Evolutionary conservation across 1,140 invertebrate genomes (phyloP).

Genomic region (Zelostemma sp.): DNA sequence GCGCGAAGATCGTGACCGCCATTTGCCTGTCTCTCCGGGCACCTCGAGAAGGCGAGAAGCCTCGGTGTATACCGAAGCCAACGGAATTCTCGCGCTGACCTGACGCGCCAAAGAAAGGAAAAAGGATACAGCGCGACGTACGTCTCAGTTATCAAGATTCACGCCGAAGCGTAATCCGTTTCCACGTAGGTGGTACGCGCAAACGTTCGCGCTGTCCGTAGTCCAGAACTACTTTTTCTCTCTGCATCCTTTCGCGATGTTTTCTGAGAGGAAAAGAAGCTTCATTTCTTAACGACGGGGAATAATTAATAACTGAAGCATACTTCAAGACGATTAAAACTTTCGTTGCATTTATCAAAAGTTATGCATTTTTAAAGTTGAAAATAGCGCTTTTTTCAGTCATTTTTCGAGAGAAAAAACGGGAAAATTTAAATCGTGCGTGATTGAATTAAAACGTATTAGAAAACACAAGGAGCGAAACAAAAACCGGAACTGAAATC

Average conservation of each 20-base stretch:
- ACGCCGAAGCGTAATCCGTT: slow-evolving; percentile 46
- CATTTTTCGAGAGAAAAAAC: too few species aligned
- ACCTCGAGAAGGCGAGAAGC: slow-evolving; percentile 42
- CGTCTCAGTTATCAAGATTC: slow-evolving; percentile 53
- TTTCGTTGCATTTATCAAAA: too few species aligned
- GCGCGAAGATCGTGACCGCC: slow-evolving; percentile 48
- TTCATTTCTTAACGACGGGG: too few species aligned
- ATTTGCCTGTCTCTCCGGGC: slow-evolving; percentile 50
- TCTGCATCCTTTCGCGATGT: slow-evolving; percentile 24
- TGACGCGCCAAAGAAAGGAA: slow-evolving; percentile 32
- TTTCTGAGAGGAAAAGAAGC: too few species aligned
- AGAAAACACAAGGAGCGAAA: too few species aligned
- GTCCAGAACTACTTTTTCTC: slow-evolving; percentile 41
- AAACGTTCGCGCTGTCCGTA: slow-evolving; percentile 27
- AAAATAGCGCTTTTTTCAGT: too few species aligned
- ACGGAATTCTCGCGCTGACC: slow-evolving; percentile 39
- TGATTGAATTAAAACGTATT: too few species aligned
- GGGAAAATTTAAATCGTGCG: too few species aligned
- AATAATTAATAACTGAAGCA: background rate
- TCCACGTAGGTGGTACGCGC: slow-evolving; percentile 48
- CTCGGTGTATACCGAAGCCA: slow-evolving; percentile 21
- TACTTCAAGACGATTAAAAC: too few species aligned
- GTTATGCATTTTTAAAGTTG: too few species aligned
- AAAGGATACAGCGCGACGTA: slow-evolving; percentile 37
- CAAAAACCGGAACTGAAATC: too few species aligned